Evolutionary conservation across 2,888 invertebrate species (phyloP).

Genomic region (Gymnoscelis rufifasciata): DNA sequence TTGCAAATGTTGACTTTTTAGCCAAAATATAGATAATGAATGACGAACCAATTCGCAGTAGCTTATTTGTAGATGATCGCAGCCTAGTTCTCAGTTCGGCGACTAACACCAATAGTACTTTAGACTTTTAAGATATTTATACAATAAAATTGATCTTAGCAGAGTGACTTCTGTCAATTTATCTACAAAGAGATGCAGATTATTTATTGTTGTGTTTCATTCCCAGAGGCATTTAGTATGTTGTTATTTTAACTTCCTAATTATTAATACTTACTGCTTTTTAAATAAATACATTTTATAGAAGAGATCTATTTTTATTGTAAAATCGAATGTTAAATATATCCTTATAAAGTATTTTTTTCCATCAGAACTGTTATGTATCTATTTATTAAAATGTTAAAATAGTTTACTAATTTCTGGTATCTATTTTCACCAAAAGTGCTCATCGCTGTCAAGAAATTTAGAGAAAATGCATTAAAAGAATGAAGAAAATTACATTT

Average conservation of each 20-base stretch:
- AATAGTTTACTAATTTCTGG: conserved; percentile 71
- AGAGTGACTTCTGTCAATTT: conserved; percentile 76
- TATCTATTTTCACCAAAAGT: conserved; percentile 84
- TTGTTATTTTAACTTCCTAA: conserved; percentile 65
- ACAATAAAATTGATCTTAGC: conserved; percentile 69
- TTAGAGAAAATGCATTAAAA: conserved; percentile 80
- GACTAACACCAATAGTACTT: conserved; percentile 75
- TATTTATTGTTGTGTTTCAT: conserved; percentile 61
- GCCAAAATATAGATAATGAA: conserved; percentile 77
- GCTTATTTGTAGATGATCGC: conserved; percentile 75
- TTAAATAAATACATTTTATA: conserved; percentile 79
- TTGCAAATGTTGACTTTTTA: conserved; percentile 79
- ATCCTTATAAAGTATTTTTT: conserved; percentile 55
- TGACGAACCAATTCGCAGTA: conserved; percentile 78
- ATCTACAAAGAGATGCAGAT: conserved; percentile 60
- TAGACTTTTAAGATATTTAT: conserved; percentile 75
- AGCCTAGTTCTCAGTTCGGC: conserved; percentile 75
- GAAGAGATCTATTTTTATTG: conserved; percentile 79
- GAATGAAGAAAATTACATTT: conserved; percentile 69
- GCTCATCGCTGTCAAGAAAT: conserved; percentile 84
- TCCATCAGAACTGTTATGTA: conserved; percentile 62
- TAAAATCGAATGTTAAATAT: conserved; percentile 63
- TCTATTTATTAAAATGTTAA: conserved; percentile 44
- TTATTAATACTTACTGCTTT: conserved; percentile 67
- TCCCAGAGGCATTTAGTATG: conserved; percentile 72